Evolutionary conservation across 2,797 vertebrate species (phyloP), one percentile per base, ranked within the genome.

Genomic region (Adrianichthys oophorus): DNA sequence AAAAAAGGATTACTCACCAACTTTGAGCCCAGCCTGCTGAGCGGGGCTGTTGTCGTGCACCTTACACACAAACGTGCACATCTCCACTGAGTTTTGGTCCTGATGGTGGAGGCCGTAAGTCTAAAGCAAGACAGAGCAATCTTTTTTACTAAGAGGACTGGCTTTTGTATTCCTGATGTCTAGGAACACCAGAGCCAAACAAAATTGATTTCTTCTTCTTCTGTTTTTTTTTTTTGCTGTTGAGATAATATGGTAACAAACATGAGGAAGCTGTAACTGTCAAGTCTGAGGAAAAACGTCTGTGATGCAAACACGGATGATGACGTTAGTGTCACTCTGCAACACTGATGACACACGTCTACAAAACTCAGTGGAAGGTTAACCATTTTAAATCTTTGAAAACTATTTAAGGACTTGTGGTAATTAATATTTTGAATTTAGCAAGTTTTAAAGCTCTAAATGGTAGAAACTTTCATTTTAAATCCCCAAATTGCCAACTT

Each of bases 1-100:
- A 19, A 43, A 23, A 49, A 49, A 13, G 1, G n/a, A 54, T 42
- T 16, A 76, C 95, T 91, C 85, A 98, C 97, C 97, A 7, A 95
- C 85, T 89, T 92, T 93, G 37, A 99, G 94, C 56, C 97, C 96
- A 0, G 95, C 94, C 0, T 88, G 79, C 51, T 95, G 93, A 1
- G 97, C 96, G 0, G 96, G 94, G 73, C 95, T 96, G 76, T 93
- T 90, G 0, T 92, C 89, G 0, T 96, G 95, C 65, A 99, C 95
- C 19, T 93, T 92, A 75, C 94, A 98, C 76, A 98, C 94, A 47
- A 98, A 98, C 0, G 97, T 98, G 83, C 97, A 97, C 96, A 98
- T 97, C 86, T 98, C 96, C 81, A 98, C 94, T 0, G 93, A 90
- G 85, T 96, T 95, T 58, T 94, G 92, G 70, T 96, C 93, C 72